phyloP scores from a whole-genome alignment of 2,888 invertebrate species.

The Panopea generosa region DNA sequence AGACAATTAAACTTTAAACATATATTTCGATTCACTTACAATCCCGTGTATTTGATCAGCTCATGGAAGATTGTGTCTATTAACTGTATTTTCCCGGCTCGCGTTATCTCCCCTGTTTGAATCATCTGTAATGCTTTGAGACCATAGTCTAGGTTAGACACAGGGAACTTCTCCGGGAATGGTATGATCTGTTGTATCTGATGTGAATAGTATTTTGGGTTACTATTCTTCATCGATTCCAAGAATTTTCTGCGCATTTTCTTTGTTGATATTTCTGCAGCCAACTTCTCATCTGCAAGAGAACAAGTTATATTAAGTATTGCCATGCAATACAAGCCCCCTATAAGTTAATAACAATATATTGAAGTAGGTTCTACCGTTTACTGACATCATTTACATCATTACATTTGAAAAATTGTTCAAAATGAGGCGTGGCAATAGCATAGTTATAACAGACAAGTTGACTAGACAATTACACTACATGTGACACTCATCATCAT shows the following conservation, averaged over 20 bases:
- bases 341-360: neutral
- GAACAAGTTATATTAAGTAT: neutral
- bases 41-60: slow-evolving; percentile 66
- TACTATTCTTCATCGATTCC: slow-evolving; percentile 66
- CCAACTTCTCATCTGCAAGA: slow-evolving; percentile 56
- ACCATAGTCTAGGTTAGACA: slow-evolving; percentile 63
- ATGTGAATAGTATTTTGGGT: slow-evolving; percentile 66
- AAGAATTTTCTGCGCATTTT: slow-evolving; percentile 63
- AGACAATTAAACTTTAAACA: no score
- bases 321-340: no score
- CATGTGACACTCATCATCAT: no score
- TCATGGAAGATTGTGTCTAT: slow-evolving; percentile 69
- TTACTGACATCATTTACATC: neutral
- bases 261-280: slow-evolving; percentile 60
- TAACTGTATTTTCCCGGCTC: slow-evolving; percentile 66
- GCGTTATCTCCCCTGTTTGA: slow-evolving; percentile 65
- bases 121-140: slow-evolving; percentile 67
- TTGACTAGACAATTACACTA: no score
- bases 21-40: slow-evolving; percentile 61
- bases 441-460: no score
- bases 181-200: slow-evolving; percentile 65
- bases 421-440: no score
- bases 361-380: neutral
- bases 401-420: no score
- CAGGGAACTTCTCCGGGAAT: slow-evolving; percentile 66